phyloP scores from a whole-genome alignment of 2,113 vertebrate species.

The Dicerorhinus sumatrensis region DNA sequence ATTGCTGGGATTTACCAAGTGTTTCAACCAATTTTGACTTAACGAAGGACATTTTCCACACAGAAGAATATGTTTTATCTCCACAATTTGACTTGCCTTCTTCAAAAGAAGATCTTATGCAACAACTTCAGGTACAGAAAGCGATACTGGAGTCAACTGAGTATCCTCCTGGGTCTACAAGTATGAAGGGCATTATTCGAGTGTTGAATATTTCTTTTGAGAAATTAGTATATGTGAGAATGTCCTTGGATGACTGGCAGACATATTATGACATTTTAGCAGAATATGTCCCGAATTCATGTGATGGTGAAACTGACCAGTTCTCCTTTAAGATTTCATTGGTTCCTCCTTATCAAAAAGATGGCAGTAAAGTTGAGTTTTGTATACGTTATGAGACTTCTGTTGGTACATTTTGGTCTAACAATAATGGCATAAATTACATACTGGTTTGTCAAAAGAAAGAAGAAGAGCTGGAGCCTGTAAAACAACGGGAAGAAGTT shows the following conservation, averaged over 20 bases:
- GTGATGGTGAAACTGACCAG: constrained; percentile 93
- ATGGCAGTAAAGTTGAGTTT: constrained; percentile 93
- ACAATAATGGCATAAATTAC: constrained; percentile 94
- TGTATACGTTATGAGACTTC: constrained; percentile 96
- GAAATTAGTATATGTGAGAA: constrained; percentile 93
- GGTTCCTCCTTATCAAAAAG: constrained; percentile 90
- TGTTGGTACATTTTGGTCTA: constrained; percentile 94
- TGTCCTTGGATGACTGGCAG: constrained; percentile 93
- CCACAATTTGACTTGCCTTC: constrained; percentile 91
- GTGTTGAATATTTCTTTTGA: constrained; percentile 95
- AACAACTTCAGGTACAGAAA: constrained; percentile 90
- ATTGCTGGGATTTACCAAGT: constrained; percentile 87
- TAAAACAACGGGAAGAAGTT: constrained; percentile 85
- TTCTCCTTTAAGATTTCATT: constrained; percentile 94
- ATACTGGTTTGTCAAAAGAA: constrained; percentile 93
- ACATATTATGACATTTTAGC: constrained; percentile 94
- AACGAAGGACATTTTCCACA: constrained; percentile 79
- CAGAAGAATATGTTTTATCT: constrained; percentile 91
- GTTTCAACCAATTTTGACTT: constrained; percentile 70
- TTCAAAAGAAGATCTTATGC: constrained; percentile 90
- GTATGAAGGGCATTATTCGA: constrained; percentile 92
- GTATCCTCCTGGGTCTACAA: constrained; percentile 89
- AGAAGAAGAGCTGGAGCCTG: constrained; percentile 78
- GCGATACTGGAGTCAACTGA: constrained; percentile 92
- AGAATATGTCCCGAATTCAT: constrained; percentile 95